Percentiles rank a stretch among this genome's conserved stretches.
Conservation (phyloP, 2,888 invertebrate genomes). For the Cephonodes hylas region DNA sequence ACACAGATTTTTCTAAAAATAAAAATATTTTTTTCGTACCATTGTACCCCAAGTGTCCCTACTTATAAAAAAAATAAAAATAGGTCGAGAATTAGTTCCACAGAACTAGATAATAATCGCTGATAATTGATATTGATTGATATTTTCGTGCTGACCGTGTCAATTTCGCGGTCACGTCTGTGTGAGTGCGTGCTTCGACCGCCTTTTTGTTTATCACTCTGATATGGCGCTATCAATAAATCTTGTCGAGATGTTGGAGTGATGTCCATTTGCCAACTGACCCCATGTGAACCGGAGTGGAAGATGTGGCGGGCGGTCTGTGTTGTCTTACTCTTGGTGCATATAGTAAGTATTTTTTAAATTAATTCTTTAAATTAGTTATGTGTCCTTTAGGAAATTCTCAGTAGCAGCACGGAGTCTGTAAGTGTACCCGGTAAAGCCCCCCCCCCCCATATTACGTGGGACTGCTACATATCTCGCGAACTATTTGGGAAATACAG, state of each 20-base stretch:
- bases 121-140: slow-evolving; percentile 18
- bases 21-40: too few species aligned
- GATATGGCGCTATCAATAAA: slow-evolving; percentile 27
- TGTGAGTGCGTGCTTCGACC: slow-evolving; percentile 20
- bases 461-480: too few species aligned
- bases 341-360: slow-evolving; percentile 6
- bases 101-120: slow-evolving; percentile 34
- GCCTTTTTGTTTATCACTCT: slow-evolving; percentile 17
- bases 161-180: slow-evolving; percentile 32
- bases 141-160: slow-evolving; percentile 6
- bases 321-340: slow-evolving; percentile 26
- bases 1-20: too few species aligned
- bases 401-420: too few species aligned
- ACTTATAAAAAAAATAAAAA: background rate
- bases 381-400: background rate
- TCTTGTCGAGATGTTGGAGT: slow-evolving; percentile 5
- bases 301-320: slow-evolving; percentile 36
- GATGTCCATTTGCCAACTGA: slow-evolving; percentile 27
- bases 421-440: too few species aligned
- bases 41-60: too few species aligned
- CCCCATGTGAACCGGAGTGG: slow-evolving; percentile 30
- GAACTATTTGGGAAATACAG: too few species aligned
- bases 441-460: too few species aligned
- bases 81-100: slow-evolving; percentile 24
- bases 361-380: background rate